phyloP scores from a whole-genome alignment of 2,113 vertebrate species.

The Laticauda laticaudata region DNA sequence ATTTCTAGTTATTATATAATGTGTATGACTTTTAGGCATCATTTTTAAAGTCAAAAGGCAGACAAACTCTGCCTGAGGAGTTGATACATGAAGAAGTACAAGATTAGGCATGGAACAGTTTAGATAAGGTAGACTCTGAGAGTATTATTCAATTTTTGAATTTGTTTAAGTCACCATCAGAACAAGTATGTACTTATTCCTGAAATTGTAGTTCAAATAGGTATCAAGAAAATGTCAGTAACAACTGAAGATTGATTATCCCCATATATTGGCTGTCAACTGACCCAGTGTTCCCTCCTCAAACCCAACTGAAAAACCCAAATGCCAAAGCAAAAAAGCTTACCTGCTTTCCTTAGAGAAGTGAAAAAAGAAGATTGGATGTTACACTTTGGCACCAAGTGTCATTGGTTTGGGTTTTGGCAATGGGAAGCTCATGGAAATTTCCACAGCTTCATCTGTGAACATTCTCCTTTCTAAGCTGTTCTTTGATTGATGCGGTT shows the following conservation, averaged over 20 bases:
- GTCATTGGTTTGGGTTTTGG: constrained; percentile 1
- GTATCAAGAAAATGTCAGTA: background rate
- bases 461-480: background rate
- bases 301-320: background rate
- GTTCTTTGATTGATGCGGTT: constrained; percentile 12
- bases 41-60: background rate
- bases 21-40: background rate
- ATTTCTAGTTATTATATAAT: background rate
- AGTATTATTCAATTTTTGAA: background rate
- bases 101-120: constrained; percentile 22
- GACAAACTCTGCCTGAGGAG: constrained; percentile 9
- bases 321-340: background rate
- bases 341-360: background rate
- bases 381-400: background rate
- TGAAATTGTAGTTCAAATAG: background rate
- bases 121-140: background rate
- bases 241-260: constrained; percentile 10
- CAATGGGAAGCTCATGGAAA: constrained; percentile 9
- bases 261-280: background rate
- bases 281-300: background rate
- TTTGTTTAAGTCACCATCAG: background rate
- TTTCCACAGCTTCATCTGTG: constrained; percentile 2
- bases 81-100: constrained; percentile 11
- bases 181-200: constrained; percentile 12
- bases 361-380: constrained; percentile 11